Evolutionary conservation across 2,888 invertebrate species (phyloP), one percentile per base, ranked within the genome.

Genomic region (Vesta saturnalis): DNA sequence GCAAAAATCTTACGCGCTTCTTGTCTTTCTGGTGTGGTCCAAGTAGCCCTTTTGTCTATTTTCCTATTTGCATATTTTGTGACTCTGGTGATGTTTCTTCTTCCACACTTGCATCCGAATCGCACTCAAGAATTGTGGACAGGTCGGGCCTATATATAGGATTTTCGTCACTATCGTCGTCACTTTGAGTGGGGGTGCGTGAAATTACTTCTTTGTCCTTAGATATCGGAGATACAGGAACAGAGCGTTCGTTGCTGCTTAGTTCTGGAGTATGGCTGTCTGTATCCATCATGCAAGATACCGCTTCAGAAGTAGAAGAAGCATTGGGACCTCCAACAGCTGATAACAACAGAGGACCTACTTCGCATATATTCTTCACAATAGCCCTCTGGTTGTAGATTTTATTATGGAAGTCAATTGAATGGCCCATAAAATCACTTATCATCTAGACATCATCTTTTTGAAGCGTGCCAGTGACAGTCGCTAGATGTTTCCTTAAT

Each of bases 351-450:
- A 54, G 16, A 10, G 19, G 12, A 22, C 54, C 54, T 4, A 54
- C 18, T 54, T 54, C 54, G 15, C 23, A 54, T 22, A 54, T 54
- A 4, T 54, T 21, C 18, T 54, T 22, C 10, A 22, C n/a, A 19
- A 5, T 18, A 19, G 54, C 19, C 4, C 54, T 14, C 18, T 54
- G 54, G 23, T 54, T 54, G 54, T 54, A 54, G 16, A 54, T 54
- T 23, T 54, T 54, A 6, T 54, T 14, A n/a, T 54, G 54, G n/a
- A 54, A 19, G 19, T 54, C 54, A 12, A 54, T 19, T 1, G 21
- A 54, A 54, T 54, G 54, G 14, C 54, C 54, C 54, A 54, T 54
- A 22, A 54, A 18, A 22, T 54, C 54, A 23, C 21, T 54, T 22
- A 21, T 14, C 54, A 54, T 54, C 19, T 54, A 21, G 10, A 54